Evolutionary conservation across 2,113 vertebrate species (phyloP), one percentile per base, ranked within the genome.

Genomic region (Halichoeres trimaculatus): DNA sequence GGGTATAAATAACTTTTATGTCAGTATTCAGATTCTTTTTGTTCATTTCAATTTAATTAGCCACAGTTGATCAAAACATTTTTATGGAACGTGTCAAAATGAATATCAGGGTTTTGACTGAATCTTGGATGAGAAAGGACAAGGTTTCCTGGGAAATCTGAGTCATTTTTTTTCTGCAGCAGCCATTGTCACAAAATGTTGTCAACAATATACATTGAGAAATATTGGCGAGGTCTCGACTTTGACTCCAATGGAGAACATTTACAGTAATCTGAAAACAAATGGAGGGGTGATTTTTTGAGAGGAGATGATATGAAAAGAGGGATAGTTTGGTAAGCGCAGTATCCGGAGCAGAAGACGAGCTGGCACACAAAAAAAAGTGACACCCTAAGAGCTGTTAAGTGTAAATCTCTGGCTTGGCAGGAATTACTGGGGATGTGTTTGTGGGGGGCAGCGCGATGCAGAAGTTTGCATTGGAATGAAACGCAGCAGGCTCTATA

Each of bases 341-440:
- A 54, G 22, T 83, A 85, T 81, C 50, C 36, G 57, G 64, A 85
- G 82, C 69, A 66, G 74, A 69, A 79, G 70, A 56, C 66, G 47
- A 84, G 82, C 75, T 91, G 85, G 86, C 85, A 84, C 60, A 63
- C 67, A 76, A 83, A 74, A 30, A n/a, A 74, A 81, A 83, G 70
- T 82, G 80, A 90, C 40, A 63, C 55, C 74, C 86, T 87, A 87
- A 90, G 91, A 89, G 88, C 78, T 80, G 83, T 81, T 88, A 75
- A 78, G 81, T 83, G 81, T 76, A 90, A 90, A 90, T 88, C 87
- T 89, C 76, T 53, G 64, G 85, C 85, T 91, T 91, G 88, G 76
- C 88, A 91, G 89, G 88, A 92, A 90, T 93, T 92, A 91, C 88
- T 38, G 70, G 51, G 78, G 82, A 84, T 80, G 77, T 84, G 74